phyloP scores from a whole-genome alignment of 2,888 invertebrate genomes.

The Megalurothrips usitatus region DNA sequence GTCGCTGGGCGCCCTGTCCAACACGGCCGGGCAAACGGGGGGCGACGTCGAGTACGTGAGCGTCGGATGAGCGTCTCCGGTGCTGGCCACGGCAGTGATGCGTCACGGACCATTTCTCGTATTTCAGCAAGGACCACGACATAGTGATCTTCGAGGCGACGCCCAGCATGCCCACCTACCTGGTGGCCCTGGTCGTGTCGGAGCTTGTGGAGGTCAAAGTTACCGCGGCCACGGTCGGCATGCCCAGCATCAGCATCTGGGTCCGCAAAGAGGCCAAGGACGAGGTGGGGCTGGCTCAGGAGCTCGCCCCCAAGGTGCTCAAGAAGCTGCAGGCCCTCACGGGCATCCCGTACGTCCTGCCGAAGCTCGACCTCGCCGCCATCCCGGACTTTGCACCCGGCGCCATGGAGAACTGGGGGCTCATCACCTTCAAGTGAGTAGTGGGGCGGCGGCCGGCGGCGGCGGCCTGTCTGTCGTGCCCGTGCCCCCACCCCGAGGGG shows the following conservation, averaged over 20 bases:
- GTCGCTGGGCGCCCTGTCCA: slow-evolving; percentile 33
- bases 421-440: slow-evolving; percentile 6
- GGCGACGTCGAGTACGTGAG: background rate
- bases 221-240: background rate
- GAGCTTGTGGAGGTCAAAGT: slow-evolving; percentile 44
- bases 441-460: too few species aligned
- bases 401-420: slow-evolving; percentile 19
- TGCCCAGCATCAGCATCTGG: slow-evolving; percentile 5
- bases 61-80: too few species aligned
- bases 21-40: slow-evolving; percentile 34
- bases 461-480: too few species aligned
- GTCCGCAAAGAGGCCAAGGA: background rate
- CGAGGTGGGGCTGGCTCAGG: background rate
- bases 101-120: too few species aligned
- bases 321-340: background rate
- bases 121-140: slow-evolving; percentile 7
- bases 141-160: slow-evolving; percentile 34
- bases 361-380: slow-evolving; percentile 1
- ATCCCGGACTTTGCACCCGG: slow-evolving; percentile 11
- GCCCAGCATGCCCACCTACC: slow-evolving; percentile 42
- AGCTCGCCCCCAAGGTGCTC: background rate
- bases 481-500: too few species aligned
- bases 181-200: background rate
- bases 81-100: too few species aligned
- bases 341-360: background rate